Conservation (phyloP, 2,888 invertebrate genomes). For the Cylloceria caligata region DNA sequence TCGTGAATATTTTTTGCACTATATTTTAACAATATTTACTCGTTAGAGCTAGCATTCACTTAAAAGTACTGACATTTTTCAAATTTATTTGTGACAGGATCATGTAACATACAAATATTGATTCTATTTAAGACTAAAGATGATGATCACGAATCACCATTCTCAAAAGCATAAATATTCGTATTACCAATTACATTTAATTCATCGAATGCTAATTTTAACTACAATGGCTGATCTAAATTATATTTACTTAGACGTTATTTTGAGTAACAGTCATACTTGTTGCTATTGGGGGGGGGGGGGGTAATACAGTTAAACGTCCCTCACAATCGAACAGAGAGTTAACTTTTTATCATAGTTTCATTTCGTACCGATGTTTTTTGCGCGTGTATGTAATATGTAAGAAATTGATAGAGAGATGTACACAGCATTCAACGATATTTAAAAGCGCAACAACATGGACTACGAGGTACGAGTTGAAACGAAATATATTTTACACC, state of each 20-base stretch:
- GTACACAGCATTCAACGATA: constrained; percentile 6
- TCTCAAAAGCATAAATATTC: not conserved
- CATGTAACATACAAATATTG: not conserved
- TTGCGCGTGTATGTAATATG: constrained; percentile 13
- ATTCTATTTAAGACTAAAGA: not conserved
- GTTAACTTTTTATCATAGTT: not conserved
- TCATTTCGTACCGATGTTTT: not conserved
- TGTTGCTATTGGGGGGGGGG: too few relatives aligned
- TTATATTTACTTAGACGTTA: not conserved
- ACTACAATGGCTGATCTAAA: not conserved
- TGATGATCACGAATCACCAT: not conserved
- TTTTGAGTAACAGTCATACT: too few relatives aligned
- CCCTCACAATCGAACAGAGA: not conserved
- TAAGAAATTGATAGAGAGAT: constrained; percentile 28
- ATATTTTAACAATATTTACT: too few relatives aligned
- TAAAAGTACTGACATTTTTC: too few relatives aligned
- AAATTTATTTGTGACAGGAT: too few relatives aligned
- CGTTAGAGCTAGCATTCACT: too few relatives aligned
- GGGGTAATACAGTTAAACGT: too few relatives aligned
- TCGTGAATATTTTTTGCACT: too few relatives aligned
- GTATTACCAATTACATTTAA: not conserved
- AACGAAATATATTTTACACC: constrained; percentile 20
- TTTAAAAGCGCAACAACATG: constrained; percentile 17
- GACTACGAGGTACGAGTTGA: not conserved
- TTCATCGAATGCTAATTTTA: too few relatives aligned